Conservation (phyloP, 2,888 invertebrate species). For the Venusia cambrica region DNA sequence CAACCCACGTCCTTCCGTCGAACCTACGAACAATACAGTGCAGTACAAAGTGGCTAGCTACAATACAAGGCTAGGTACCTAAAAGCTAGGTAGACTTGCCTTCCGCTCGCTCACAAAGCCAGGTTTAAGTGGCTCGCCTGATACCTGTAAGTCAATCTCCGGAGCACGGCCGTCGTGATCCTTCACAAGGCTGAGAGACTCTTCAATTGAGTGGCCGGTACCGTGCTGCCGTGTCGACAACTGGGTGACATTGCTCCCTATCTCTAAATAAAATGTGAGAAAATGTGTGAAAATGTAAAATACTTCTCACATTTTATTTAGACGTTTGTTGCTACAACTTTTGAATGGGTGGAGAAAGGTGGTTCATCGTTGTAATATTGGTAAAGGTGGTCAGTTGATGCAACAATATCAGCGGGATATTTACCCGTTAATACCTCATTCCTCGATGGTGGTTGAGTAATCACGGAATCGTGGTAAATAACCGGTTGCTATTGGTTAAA, state of each 20-base stretch:
- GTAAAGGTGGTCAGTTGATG: no score
- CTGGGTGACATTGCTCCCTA: conserved; percentile 36
- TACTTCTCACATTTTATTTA: no score
- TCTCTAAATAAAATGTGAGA: conserved; percentile 1
- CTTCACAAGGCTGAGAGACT: conserved; percentile 39
- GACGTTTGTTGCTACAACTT: no score
- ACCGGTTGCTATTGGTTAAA: no score
- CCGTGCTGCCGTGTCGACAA: conserved; percentile 41
- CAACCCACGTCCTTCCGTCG: conserved; percentile 9
- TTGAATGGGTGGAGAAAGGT: no score
- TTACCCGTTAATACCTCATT: no score
- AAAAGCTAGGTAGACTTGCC: conserved; percentile 1
- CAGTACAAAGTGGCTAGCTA: conserved; percentile 6
- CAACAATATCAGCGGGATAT: no score
- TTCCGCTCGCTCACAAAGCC: conserved; percentile 15
- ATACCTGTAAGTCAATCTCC: conserved; percentile 54
- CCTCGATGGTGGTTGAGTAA: no score
- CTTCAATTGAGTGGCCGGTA: conserved; percentile 33
- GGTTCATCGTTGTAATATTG: no score
- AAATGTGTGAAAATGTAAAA: not conserved
- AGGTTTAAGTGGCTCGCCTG: conserved; percentile 17
- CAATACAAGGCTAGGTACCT: conserved; percentile 4
- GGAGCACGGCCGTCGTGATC: conserved; percentile 41
- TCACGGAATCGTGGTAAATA: no score
- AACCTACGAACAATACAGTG: conserved; percentile 15